Percentiles rank a stretch among this genome's conserved stretches.
phyloP scores from a whole-genome alignment of 2,888 invertebrate genomes.

The Macropis europaea region DNA sequence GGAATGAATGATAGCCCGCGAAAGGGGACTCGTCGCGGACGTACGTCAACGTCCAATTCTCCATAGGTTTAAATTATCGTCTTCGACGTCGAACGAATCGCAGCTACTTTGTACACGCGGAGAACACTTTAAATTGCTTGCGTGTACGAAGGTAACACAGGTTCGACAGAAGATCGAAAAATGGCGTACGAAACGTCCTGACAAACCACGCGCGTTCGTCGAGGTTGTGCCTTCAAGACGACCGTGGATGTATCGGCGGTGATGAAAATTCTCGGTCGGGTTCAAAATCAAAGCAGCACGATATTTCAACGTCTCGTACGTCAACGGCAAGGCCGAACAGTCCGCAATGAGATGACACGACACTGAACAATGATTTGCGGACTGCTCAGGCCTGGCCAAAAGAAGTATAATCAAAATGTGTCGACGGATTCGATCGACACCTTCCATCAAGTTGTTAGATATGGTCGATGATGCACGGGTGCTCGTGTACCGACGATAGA shows the following conservation, averaged over 20 bases:
- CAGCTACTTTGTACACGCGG: not conserved
- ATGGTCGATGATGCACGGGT: conserved; percentile 39
- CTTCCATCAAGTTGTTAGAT: conserved; percentile 63
- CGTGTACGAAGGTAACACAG: too few species aligned
- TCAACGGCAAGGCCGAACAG: conserved; percentile 29
- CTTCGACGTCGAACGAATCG: conserved; percentile 9
- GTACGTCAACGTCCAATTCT: conserved; percentile 30
- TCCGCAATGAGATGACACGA: too few species aligned
- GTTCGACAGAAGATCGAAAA: conserved; percentile 19
- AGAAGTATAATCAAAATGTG: conserved; percentile 59
- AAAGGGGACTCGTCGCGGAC: conserved; percentile 34
- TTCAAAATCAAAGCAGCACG: conserved; percentile 56
- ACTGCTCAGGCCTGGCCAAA: conserved; percentile 16
- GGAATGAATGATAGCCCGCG: conserved; percentile 16
- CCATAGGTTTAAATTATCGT: conserved; percentile 29
- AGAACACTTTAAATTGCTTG: not conserved
- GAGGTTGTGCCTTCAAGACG: conserved; percentile 59
- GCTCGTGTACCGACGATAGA: conserved; percentile 33
- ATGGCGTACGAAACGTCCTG: conserved; percentile 61
- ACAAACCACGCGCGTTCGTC: conserved; percentile 44
- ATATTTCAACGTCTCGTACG: conserved; percentile 56
- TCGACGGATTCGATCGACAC: conserved; percentile 49
- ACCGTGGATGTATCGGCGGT: conserved; percentile 28
- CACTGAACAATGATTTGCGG: not conserved
- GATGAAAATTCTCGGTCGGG: conserved; percentile 26